Evolutionary conservation across 2,888 invertebrate genomes (phyloP), one percentile per base, ranked within the genome.

Genomic region (Prenolepis imparis): DNA sequence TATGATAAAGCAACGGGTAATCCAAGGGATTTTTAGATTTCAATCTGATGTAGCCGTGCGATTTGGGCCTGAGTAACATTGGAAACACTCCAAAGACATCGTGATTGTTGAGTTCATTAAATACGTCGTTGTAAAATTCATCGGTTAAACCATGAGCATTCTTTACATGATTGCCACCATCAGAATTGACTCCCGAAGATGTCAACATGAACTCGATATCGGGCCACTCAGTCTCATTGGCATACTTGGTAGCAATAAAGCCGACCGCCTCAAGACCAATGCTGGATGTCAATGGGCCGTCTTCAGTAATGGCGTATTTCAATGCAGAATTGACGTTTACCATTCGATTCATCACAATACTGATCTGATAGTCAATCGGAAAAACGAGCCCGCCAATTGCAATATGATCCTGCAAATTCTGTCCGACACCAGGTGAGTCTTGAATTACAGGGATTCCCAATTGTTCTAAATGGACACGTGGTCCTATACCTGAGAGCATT

Each of bases 141-240:
- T 98, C 97, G 0, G 97, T 96, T 1, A 98, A 95, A 0, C 98
- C 97, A 91, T 98, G 98, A 0, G 98, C 98, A 59, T 95, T 96
- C 92, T 97, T 97, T 0, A 97, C 97, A 93, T 97, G 97, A 0
- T 96, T 96, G 0, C 98, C 98, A n/a, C 98, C 98, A 92, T 98
- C 98, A 0, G 98, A 97, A 70, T 96, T 97, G 0, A 97, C 97
- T 0, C 97, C 97, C 0, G 97, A 96, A 39, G 98, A 97, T 0
- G 98, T 97, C 95, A 98, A 95, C 97, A 98, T 98, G 92, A 98
- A 98, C 93, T 98, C 98, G 86, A 98, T 98, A 92, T 98, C 98
- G 0, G 98, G 98, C 98, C 98, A 98, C 81, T 98, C 98, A 0
- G 97, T 96, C 77, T 96, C 96, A 93, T 98, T 98, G 0, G 98